Evolutionary conservation across 2,113 vertebrate genomes (phyloP).

Genomic region (Halcyon senegalensis): DNA sequence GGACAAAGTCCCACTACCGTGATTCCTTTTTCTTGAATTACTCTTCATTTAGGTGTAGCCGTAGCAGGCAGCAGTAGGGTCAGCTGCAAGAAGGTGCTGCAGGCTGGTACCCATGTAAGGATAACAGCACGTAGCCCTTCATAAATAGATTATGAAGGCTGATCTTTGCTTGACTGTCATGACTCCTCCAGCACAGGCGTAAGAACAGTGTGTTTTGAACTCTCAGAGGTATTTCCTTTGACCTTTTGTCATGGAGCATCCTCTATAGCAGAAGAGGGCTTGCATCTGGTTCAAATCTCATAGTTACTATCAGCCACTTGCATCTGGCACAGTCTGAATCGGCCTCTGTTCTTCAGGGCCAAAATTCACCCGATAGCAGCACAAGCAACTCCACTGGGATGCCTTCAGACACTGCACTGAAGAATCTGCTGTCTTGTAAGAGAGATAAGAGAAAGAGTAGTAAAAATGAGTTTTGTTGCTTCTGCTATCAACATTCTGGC

Average conservation of each 20-base stretch:
- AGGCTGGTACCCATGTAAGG: not conserved
- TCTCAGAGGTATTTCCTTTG: constrained; percentile 1
- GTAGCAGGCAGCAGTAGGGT: not conserved
- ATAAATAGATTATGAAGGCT: not conserved
- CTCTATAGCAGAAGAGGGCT: not conserved
- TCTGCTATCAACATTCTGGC: not conserved
- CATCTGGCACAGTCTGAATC: not conserved
- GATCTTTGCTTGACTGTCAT: not conserved
- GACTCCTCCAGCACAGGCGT: not conserved
- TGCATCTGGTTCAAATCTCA: not conserved
- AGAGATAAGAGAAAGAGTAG: constrained; percentile 18
- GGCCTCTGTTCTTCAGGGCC: constrained; percentile 5
- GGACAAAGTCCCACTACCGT: not conserved
- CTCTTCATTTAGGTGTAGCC: not conserved
- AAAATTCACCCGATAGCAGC: not conserved
- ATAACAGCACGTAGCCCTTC: not conserved
- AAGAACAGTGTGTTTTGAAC: not conserved
- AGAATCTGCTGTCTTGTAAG: constrained; percentile 5
- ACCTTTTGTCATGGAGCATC: not conserved
- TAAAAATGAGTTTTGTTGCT: constrained; percentile 3
- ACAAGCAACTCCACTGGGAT: not conserved
- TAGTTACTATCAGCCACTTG: not conserved
- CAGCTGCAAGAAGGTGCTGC: not conserved
- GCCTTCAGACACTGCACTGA: not conserved
- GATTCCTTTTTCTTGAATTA: not conserved